Conservation (phyloP, 2,888 invertebrate species). For the Horisme vitalbata region DNA sequence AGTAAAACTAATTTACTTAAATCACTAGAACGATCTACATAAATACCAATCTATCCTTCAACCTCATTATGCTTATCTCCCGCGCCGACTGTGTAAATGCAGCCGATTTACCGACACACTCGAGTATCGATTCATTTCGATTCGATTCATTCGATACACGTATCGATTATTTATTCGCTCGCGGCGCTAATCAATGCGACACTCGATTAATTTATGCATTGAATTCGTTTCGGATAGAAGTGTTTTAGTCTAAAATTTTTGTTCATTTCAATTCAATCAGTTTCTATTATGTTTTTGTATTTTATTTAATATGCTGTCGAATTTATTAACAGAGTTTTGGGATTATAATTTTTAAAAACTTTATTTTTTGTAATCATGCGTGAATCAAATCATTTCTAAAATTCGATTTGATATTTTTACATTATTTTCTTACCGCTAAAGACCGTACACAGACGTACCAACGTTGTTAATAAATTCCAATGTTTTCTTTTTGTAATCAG, state of each 20-base stretch:
- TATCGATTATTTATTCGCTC: constrained; percentile 66
- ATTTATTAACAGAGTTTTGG: neutral
- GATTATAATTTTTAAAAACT: neutral
- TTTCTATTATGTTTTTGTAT: constrained; percentile 9
- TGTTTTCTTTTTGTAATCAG: too few species aligned
- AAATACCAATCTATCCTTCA: constrained; percentile 9
- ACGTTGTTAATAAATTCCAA: too few species aligned
- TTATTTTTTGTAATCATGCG: neutral
- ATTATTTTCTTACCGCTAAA: too few species aligned
- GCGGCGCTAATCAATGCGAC: constrained; percentile 70
- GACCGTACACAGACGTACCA: too few species aligned
- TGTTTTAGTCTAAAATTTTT: constrained; percentile 39
- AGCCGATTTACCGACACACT: constrained; percentile 17
- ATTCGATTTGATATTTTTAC: too few species aligned
- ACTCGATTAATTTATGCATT: constrained; percentile 61
- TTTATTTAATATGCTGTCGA: constrained; percentile 5
- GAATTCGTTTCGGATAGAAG: constrained; percentile 51
- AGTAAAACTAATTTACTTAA: constrained; percentile 3
- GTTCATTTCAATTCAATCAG: constrained; percentile 17
- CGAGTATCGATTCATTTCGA: constrained; percentile 47
- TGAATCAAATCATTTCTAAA: neutral
- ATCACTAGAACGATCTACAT: constrained; percentile 10
- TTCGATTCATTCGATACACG: constrained; percentile 57
- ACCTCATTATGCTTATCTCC: constrained; percentile 20
- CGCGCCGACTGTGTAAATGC: constrained; percentile 23